phyloP scores from a whole-genome alignment of 2,888 invertebrate species.

The Drosophila affinis region DNA sequence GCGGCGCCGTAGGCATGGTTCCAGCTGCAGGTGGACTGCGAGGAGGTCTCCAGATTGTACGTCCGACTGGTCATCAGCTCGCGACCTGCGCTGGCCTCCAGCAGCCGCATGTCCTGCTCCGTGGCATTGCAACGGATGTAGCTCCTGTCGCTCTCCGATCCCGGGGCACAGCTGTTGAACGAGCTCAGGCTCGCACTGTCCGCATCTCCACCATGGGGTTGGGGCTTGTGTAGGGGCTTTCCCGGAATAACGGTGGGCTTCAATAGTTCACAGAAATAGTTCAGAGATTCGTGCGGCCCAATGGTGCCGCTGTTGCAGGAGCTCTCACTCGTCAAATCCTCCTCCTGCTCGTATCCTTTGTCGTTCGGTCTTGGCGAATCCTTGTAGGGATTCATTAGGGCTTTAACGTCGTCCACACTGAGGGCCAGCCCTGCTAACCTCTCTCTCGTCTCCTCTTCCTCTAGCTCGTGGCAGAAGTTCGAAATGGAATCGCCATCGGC shows the following conservation, averaged over 20 bases:
- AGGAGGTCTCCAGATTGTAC: slow-evolving; percentile 48
- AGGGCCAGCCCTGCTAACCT: background rate
- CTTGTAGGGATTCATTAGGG: slow-evolving; percentile 12
- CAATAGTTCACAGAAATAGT: background rate
- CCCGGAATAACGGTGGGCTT: background rate
- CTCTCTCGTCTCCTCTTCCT: slow-evolving; percentile 19
- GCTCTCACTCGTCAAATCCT: background rate
- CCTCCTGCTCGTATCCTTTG: no score
- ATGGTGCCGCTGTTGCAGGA: slow-evolving; percentile 10
- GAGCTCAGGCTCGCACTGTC: background rate
- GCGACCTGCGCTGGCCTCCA: slow-evolving; percentile 3
- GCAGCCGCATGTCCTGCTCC: background rate
- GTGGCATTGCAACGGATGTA: background rate
- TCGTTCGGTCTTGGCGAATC: slow-evolving; percentile 23
- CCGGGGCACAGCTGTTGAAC: background rate
- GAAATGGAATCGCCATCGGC: slow-evolving; percentile 8
- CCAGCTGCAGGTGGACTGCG: slow-evolving; percentile 62
- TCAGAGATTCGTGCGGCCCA: no score
- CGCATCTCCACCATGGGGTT: background rate
- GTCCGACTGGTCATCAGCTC: slow-evolving; percentile 53
- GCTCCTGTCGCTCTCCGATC: background rate
- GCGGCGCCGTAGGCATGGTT: slow-evolving; percentile 54
- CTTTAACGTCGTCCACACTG: slow-evolving; percentile 11
- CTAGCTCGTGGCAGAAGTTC: slow-evolving; percentile 31
- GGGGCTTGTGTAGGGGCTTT: accelerated